phyloP scores from a whole-genome alignment of 1,140 invertebrate genomes.

The Tenebrio molitor region DNA sequence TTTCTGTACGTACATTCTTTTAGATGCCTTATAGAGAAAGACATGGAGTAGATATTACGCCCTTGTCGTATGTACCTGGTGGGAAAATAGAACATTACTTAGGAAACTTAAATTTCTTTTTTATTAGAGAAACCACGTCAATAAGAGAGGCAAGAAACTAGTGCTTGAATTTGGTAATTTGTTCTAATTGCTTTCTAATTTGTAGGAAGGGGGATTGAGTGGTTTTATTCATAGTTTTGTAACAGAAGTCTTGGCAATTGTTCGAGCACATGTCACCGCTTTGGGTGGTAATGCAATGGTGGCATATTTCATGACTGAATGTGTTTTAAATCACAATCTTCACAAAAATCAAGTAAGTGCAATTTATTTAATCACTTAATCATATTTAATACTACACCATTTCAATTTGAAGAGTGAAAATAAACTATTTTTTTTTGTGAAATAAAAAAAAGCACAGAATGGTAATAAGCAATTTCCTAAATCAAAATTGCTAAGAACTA shows the following conservation, averaged over 20 bases:
- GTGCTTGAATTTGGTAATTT: not conserved
- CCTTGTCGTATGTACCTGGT: conserved; percentile 85
- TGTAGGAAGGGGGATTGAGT: conserved; percentile 86
- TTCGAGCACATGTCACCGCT: conserved; percentile 91
- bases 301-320: conserved; percentile 93
- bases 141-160: conserved; percentile 80
- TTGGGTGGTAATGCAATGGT: conserved; percentile 97
- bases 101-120: conserved; percentile 95
- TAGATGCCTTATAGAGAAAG: conserved; percentile 76
- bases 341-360: conserved; percentile 93
- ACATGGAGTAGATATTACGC: conserved; percentile 88
- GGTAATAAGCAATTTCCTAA: too few species aligned
- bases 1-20: conserved; percentile 46
- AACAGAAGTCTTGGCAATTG: conserved; percentile 91
- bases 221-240: conserved; percentile 95
- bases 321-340: conserved; percentile 90
- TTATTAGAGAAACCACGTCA: conserved; percentile 94
- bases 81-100: conserved; percentile 87
- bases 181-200: too few species aligned
- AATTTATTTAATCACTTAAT: not conserved
- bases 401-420: too few species aligned
- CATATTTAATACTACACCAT: conserved; percentile 2
- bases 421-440: too few species aligned
- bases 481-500: too few species aligned
- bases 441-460: too few species aligned